Evolutionary conservation across 2,797 vertebrate genomes (phyloP), one percentile per base, ranked within the genome.

Genomic region (Heterohyrax brucei): DNA sequence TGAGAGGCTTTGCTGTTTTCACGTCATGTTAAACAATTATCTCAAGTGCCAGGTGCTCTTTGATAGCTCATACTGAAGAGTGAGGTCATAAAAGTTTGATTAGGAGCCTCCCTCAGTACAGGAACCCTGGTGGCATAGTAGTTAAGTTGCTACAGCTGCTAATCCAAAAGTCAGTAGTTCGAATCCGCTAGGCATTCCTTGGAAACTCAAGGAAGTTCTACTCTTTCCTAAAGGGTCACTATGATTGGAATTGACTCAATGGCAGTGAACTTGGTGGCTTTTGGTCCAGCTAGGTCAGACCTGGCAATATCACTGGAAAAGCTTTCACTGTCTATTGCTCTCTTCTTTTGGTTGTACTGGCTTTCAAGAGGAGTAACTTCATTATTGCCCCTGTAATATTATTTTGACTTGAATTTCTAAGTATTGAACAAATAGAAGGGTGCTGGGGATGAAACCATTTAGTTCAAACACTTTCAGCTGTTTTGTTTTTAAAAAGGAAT

Each of bases 1-100:
- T 70, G 66, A 70, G 68, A 70, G 2, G 7, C 5, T 66, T 68
- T 62, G 2, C n/a, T 30, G 48, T n/a, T 0, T 28, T 46, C 53
- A 39, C 28, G 91, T 87, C 22, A 24, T 75, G 64, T 28, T 75
- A 87, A 84, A 85, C 81, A 13, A 0, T 92, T 77, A 33, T 13
- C 2, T 66, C n/a, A 77, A 64, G 39, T 12, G 1, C 44, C 50
- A 76, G 12, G 13, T 68, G 48, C 5, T 79, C n/a, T 5, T 44
- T 14, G 16, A 3, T 0, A 14, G 75, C 79, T 39, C 78, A 24
- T 95, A 19, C 56, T 14, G 44, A 86, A 77, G 1, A 33, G 0
- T 9, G 7, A 64, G 24, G 10, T 19, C 13, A 6, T 39, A 61
- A 59, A 61, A 64, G 46, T 91, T 56, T 62, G 10, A 10, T 80